Conservation (phyloP, 53 echinoderm and acorn worm species). For the Holothuria scabra region DNA sequence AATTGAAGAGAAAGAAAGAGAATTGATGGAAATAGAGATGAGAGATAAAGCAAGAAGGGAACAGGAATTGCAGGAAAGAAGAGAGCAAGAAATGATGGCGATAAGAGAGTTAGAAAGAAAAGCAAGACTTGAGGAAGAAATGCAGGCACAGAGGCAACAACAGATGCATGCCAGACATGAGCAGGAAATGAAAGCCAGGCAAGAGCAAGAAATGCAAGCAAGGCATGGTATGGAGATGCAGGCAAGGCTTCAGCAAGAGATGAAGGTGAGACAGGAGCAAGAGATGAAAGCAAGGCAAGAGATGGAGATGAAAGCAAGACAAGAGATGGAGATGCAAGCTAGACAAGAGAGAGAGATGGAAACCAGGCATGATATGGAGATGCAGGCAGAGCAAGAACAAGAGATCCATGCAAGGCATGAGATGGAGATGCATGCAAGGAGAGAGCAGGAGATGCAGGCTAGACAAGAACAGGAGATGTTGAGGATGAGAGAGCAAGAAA, state of each 20-base stretch:
- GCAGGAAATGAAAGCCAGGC: constrained; percentile 8
- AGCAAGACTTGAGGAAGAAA: neutral
- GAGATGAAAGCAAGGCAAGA: constrained; percentile 18
- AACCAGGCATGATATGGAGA: neutral
- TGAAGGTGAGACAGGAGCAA: neutral
- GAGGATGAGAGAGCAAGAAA: neutral
- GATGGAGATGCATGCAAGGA: constrained; percentile 1
- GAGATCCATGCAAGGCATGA: neutral
- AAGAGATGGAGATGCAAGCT: constrained; percentile 11
- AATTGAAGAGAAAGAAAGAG: constrained; percentile 22
- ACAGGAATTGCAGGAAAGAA: constrained; percentile 14
- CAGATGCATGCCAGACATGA: constrained; percentile 5
- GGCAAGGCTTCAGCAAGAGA: neutral
- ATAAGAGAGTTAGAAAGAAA: neutral
- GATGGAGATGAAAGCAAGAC: constrained; percentile 10
- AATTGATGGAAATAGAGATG: constrained; percentile 13
- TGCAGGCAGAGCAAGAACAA: neutral
- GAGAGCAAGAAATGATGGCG: neutral
- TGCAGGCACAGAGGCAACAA: neutral
- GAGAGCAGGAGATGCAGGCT: constrained; percentile 15
- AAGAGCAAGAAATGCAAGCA: constrained; percentile 1
- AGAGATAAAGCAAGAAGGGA: constrained; percentile 19
- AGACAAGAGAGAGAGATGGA: constrained; percentile 2
- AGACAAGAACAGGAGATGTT: constrained; percentile 17
- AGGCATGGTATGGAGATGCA: constrained; percentile 15